Evolutionary conservation across 2,888 invertebrate genomes (phyloP), one percentile per base, ranked within the genome.

Genomic region (Gnatocerus cornutus): DNA sequence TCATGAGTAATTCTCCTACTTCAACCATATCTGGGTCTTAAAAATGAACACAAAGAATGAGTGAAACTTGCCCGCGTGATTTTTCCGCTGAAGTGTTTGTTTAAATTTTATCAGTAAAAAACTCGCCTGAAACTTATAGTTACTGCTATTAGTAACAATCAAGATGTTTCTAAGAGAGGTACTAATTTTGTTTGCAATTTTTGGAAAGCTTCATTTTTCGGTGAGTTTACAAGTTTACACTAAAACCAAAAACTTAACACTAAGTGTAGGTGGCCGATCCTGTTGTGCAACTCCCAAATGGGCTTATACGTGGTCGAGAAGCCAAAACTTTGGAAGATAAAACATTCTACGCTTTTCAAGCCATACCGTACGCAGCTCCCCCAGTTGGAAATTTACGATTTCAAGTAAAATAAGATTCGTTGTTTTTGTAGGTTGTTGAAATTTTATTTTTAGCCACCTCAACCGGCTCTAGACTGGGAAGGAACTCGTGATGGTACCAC

Each of bases 381-480:
- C 46, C 46, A 46, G 21, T 46, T 16, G 46, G 46, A 21, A 14
- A 46, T 1, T 16, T 46, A 3, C 46, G 46, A 16, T 46, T 46
- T 14, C 12, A 46, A 9, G 46, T 21, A 33, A 7, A 9, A 2
- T 6, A 9, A n/a, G n/a, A n/a, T n/a, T n/a, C n/a, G n/a, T n/a
- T 33, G 6, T 9, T 33, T 33, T n/a, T 33, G 33, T 6, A n/a
- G 7, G 2, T 7, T 4, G 2, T 33, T 9, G 1, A 7, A 48
- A 27, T 6, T 61, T 21, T 4, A 4, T 21, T 21, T 67, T 50
- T 55, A 77, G 77, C 65, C 72, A 9, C 77, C 77, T 4, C 56
- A 70, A 65, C 66, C 73, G 12, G 58, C 53, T 1, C 48, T 46
- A 16, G 61, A 69, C 9, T 77, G 76, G 76, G 41, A 56, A 12